Percentiles rank a stretch among this genome's conserved stretches.
Evolutionary conservation across 2,888 invertebrate species (phyloP).

Genomic region (Conistra vaccinii): DNA sequence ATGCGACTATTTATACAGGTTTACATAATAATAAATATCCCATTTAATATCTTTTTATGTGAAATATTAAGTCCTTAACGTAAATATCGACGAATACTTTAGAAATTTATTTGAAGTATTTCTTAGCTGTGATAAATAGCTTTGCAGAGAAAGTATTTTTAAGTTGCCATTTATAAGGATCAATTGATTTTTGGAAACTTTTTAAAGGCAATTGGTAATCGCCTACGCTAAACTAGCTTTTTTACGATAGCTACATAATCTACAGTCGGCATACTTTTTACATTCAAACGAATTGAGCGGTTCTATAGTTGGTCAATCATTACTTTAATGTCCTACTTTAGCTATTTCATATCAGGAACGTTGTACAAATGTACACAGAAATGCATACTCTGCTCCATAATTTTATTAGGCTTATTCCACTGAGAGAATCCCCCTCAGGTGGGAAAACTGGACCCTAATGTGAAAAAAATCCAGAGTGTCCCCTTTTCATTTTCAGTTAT

Average conservation of each 20-base stretch:
- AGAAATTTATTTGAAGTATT: background rate
- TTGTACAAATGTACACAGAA: background rate
- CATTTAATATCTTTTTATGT: background rate
- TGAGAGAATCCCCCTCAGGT: no score
- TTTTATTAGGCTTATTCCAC: no score
- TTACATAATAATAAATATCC: background rate
- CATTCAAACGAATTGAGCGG: no score
- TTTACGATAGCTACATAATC: background rate
- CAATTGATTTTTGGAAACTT: conserved; percentile 31
- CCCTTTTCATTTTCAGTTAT: no score
- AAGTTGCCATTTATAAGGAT: conserved; percentile 16
- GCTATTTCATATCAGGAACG: no score
- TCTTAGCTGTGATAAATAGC: conserved; percentile 6
- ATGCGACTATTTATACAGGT: background rate
- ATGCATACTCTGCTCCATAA: background rate
- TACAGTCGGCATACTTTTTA: background rate
- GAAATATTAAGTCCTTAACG: background rate
- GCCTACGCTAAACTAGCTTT: conserved; percentile 2
- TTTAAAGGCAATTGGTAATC: conserved; percentile 12
- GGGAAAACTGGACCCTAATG: no score
- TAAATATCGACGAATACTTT: background rate
- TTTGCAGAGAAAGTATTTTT: conserved; percentile 8
- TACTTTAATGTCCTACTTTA: background rate
- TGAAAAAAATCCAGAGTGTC: no score
- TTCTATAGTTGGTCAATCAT: no score